These are phyloP conservation scores for Trachelus stipa DNA, from an alignment of 2,888 invertebrate genomes.

Conservation along the genomic window DNA sequence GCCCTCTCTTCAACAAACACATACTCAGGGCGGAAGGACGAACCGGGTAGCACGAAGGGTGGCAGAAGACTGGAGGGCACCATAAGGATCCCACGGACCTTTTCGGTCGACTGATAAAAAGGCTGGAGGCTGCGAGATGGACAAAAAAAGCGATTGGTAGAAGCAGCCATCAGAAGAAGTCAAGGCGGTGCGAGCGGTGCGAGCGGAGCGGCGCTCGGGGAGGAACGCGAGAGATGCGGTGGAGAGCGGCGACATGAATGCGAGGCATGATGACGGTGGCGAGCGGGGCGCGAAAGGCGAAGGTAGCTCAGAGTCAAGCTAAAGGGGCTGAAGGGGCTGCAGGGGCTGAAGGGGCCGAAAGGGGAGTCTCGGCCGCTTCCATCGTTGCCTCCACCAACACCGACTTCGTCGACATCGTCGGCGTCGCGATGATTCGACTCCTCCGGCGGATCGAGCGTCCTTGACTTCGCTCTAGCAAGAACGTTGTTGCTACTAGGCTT, in stretches of 20 bases:
- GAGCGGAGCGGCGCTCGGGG: slow-evolving; percentile 5
- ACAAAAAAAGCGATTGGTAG: slow-evolving; percentile 44
- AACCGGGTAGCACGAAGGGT: slow-evolving; percentile 5
- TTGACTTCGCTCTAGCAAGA: slow-evolving; percentile 49
- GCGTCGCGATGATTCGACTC: slow-evolving; percentile 40
- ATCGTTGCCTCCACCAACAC: too few species aligned
- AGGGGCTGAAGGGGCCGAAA: slow-evolving; percentile 47
- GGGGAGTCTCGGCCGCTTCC: slow-evolving; percentile 31
- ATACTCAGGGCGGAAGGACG: neutral
- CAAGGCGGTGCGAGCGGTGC: neutral
- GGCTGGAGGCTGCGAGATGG: slow-evolving; percentile 45
- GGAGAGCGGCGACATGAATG: slow-evolving; percentile 19
- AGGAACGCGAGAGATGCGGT: slow-evolving; percentile 18
- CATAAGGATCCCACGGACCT: slow-evolving; percentile 48
- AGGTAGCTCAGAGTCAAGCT: slow-evolving; percentile 3
- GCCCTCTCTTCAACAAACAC: neutral
- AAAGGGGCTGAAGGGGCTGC: neutral
- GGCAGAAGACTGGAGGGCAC: neutral
- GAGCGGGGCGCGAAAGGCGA: slow-evolving; percentile 10
- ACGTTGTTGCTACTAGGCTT: slow-evolving; percentile 19
- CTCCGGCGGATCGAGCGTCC: slow-evolving; percentile 40
- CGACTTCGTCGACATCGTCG: neutral
- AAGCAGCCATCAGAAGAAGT: slow-evolving; percentile 29
- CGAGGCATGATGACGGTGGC: slow-evolving; percentile 25
- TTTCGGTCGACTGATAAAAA: slow-evolving; percentile 58